Evolutionary conservation across 1,140 invertebrate species (phyloP), one percentile per base, ranked within the genome.

Genomic region (Calliphora vicina): DNA sequence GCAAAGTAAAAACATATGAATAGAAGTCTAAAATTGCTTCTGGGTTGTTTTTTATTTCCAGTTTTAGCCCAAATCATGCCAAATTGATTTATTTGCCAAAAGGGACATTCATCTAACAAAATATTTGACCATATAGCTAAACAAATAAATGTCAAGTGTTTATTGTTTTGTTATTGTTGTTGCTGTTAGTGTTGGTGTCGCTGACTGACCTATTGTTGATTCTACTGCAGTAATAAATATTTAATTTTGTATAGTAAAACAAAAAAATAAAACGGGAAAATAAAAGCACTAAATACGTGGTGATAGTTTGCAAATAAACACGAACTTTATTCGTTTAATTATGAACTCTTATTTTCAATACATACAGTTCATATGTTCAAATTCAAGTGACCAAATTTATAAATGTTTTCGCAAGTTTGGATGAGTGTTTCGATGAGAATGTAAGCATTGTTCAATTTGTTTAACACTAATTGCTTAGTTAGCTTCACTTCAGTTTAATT

Each of bases 31-130:
- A 1, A 67, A 67, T 67, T 20, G 23, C 50, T 57, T 57, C 50
- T n/a, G n/a, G 3, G n/a, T 57, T 57, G 15, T 6, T 67, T 67
- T 23, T 50, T 67, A 67, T 67, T 57, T 57, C 15, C n/a, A n/a
- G 15, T 17, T 57, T 57, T 17, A 17, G 50, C 15, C n/a, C 61
- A 67, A 67, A 67, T 67, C 61, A 67, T 25, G 61, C 61, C 61
- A 67, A 67, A 67, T 67, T 67, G 61, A 67, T 67, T 67, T 67
- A 67, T 67, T 67, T 67, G 61, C 61, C 61, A 67, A 67, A 67
- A 25, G 61, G 61, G 61, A 67, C 61, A 67, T 67, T 67, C 61
- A 67, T 67, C 61, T 67, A 67, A 20, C n/a, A 67, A 67, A 67
- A 67, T 67, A 67, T 67, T 67, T 67, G 61, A 25, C 61, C 20